Percentiles rank a stretch among this genome's conserved stretches.
phyloP scores from a whole-genome alignment of 2,888 invertebrate species.

The Drosophila buzzatii region DNA sequence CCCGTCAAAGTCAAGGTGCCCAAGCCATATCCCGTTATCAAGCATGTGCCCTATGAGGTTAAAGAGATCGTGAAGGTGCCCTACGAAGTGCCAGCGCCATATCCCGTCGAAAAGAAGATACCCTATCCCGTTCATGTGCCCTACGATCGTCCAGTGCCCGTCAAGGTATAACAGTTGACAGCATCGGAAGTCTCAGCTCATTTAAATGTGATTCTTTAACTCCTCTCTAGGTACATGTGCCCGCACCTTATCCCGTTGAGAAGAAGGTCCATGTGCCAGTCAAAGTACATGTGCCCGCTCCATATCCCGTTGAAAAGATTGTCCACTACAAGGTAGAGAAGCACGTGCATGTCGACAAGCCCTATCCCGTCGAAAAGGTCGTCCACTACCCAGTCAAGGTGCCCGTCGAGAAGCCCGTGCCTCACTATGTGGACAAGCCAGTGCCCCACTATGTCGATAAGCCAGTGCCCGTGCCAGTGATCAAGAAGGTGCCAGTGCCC shows the following conservation, averaged over 20 bases:
- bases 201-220: neutral
- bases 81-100: slow-evolving; percentile 91
- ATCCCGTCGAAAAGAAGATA: slow-evolving; percentile 92
- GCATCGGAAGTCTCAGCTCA: neutral
- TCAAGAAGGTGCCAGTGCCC: slow-evolving; percentile 89
- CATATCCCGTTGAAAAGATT: slow-evolving; percentile 89
- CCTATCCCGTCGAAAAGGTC: slow-evolving; percentile 90
- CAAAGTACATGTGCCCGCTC: slow-evolving; percentile 91
- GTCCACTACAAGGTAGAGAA: slow-evolving; percentile 90
- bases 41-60: slow-evolving; percentile 90
- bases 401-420: slow-evolving; percentile 89
- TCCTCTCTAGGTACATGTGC: slow-evolving; percentile 86
- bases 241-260: slow-evolving; percentile 89
- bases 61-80: slow-evolving; percentile 93
- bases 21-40: slow-evolving; percentile 90
- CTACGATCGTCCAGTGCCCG: slow-evolving; percentile 92
- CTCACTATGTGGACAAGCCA: slow-evolving; percentile 87
- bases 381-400: slow-evolving; percentile 91
- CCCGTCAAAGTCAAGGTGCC: slow-evolving; percentile 89
- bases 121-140: slow-evolving; percentile 91
- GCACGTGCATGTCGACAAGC: slow-evolving; percentile 91
- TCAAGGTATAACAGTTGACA: slow-evolving; percentile 85
- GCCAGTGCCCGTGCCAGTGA: slow-evolving; percentile 88
- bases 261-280: slow-evolving; percentile 90
- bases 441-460: slow-evolving; percentile 89